Evolutionary conservation across 2,113 vertebrate genomes (phyloP).

Genomic region (Petromus typicus): DNA sequence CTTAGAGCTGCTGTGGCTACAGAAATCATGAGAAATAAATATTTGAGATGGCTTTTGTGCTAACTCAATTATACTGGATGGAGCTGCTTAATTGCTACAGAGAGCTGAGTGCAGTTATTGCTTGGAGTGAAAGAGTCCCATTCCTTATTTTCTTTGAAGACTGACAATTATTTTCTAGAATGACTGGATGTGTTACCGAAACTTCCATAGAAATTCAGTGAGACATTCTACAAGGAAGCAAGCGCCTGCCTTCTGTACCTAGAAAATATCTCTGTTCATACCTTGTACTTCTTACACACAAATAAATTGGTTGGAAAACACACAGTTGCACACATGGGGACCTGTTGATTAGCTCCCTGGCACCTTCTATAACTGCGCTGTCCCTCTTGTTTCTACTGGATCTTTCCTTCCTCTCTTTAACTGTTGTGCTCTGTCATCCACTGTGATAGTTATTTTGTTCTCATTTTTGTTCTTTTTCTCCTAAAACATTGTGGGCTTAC

Average conservation of each 20-base stretch:
- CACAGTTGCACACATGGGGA: not conserved
- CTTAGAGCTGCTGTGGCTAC: not conserved
- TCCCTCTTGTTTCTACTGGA: not conserved
- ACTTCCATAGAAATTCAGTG: conserved; percentile 42
- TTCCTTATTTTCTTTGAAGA: conserved; percentile 58
- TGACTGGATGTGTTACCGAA: conserved; percentile 28
- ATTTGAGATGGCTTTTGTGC: not conserved
- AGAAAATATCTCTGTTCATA: not conserved
- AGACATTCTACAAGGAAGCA: not conserved
- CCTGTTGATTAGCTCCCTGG: not conserved
- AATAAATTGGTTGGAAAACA: not conserved
- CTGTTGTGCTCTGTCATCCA: not conserved
- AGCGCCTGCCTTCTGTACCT: not conserved
- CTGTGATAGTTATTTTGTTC: not conserved
- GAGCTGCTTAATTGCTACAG: conserved; percentile 10
- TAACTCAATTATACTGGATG: conserved; percentile 38
- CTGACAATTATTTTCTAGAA: conserved; percentile 53
- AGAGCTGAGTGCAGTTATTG: not conserved
- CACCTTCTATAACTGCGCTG: not conserved
- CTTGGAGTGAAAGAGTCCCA: not conserved
- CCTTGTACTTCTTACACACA: conserved; percentile 3
- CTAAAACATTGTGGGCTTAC: not conserved
- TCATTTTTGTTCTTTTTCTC: not conserved
- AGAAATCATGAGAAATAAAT: conserved; percentile 48
- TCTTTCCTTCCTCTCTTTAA: not conserved